Percentiles rank a stretch among this genome's conserved stretches.
These are phyloP conservation scores for Grammomys surdaster DNA, from an alignment of 2,113 vertebrate genomes.

Conservation along the genomic window DNA sequence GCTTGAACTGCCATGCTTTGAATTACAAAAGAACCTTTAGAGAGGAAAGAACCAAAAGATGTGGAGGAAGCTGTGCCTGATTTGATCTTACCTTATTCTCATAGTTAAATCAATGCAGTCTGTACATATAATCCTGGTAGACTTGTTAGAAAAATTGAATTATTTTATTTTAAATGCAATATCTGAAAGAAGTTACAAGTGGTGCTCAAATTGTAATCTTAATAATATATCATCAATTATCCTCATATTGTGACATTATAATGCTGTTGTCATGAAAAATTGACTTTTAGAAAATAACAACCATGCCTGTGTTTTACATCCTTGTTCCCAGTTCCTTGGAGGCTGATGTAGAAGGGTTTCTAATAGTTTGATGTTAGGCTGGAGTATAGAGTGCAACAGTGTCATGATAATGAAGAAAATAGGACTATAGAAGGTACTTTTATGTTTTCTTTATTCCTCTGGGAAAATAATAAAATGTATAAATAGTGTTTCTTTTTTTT, in stretches of 20 bases:
- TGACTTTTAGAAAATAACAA: conserved; percentile 12
- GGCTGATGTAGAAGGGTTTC: neutral
- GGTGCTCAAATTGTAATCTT: neutral
- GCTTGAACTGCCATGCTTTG: neutral
- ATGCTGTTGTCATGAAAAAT: neutral
- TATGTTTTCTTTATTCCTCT: neutral
- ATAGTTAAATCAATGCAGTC: neutral
- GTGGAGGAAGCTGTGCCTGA: neutral
- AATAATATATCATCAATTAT: neutral
- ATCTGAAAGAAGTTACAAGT: conserved; percentile 32
- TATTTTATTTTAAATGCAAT: neutral
- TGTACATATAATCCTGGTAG: neutral
- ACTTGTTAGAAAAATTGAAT: conserved; percentile 29
- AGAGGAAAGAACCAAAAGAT: neutral
- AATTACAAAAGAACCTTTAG: neutral
- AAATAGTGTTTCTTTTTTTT: neutral
- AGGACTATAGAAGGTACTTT: neutral
- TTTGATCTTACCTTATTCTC: neutral
- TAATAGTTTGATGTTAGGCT: neutral
- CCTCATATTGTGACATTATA: neutral
- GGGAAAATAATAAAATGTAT: neutral
- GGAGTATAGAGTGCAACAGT: neutral
- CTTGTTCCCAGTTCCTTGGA: neutral
- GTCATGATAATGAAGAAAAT: neutral
- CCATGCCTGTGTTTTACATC: neutral